Percentiles rank a stretch among this genome's conserved stretches.
Evolutionary conservation across 92 coral and sea anemone species (phyloP).

Genomic region (Epizoanthus ramosus): DNA sequence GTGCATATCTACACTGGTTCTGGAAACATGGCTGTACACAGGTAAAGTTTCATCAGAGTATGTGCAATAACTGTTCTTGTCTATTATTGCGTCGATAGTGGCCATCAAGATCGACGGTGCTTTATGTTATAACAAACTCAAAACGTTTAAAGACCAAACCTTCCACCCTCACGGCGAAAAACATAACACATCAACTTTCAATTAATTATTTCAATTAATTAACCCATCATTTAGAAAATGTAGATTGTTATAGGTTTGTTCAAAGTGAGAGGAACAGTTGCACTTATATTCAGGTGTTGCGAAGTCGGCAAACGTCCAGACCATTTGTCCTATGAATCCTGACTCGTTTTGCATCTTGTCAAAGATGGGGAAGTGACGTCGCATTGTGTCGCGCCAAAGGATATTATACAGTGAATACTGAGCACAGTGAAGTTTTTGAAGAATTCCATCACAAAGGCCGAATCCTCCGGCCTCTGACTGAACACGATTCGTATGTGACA

Average conservation of each 20-base stretch:
- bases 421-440: too few species aligned
- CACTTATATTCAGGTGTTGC: slow-evolving; percentile 73
- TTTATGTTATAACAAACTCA: too few species aligned
- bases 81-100: too few species aligned
- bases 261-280: not conserved
- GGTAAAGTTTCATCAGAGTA: slow-evolving; percentile 40
- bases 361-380: slow-evolving; percentile 79
- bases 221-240: not conserved
- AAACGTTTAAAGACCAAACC: too few species aligned
- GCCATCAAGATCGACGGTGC: too few species aligned
- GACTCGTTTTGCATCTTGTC: slow-evolving; percentile 76
- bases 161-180: too few species aligned
- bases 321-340: slow-evolving; percentile 84
- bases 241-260: not conserved
- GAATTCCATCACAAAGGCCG: too few species aligned
- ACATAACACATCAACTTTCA: too few species aligned
- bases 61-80: not conserved
- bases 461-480: too few species aligned
- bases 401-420: not conserved
- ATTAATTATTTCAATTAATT: too few species aligned
- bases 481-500: too few species aligned
- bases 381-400: slow-evolving; percentile 78
- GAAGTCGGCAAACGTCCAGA: slow-evolving; percentile 89
- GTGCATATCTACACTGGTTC: slow-evolving; percentile 90
- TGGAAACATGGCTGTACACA: slow-evolving; percentile 85